Base-by-base conservation (phyloP, 2,797 vertebrate genomes). In the Tokudaia muenninki region DNA sequence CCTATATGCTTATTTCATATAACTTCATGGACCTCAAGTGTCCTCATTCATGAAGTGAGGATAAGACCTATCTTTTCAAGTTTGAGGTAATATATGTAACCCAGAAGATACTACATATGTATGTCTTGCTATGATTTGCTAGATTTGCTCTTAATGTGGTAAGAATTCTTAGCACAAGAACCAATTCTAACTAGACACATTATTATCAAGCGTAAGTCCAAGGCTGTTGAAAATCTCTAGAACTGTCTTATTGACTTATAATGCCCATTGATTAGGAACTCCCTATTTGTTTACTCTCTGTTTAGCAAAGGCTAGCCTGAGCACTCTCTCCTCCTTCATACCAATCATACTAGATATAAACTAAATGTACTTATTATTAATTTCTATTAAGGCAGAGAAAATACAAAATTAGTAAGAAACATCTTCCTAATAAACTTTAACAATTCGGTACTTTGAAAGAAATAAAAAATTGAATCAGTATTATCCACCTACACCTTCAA, bases 401-500 rank as follows among this genome's bases (percentile, higher is more conserved):
- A 86, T 50, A 29, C 29, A 96, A 94, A 91, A 90, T n/a, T 14
- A 94, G 78, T 92, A 95, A 0, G 13, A 96, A 67, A 87, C 50
- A 83, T 41, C 4, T 86, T 89, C n/a, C 81, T 95, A 41, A 90
- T 95, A 95, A 96, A 83, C 22, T 29, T 84, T 79, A 17, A 2
- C 50, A 96, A 0, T 80, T 13, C 22, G 9, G 29, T 80, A 34
- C 78, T 87, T 94, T 90, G 14, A 93, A 98, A 93, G 57, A 92
- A 87, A 90, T 92, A 78, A 26, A 97, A 34, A 17, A 84, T 31
- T 75, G 95, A 96, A 41, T 87, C 5, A 95, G 81, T 4, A 93
- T 29, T 77, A 77, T 14, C 2, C 1, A 41, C 7, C n/a, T 11
- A 3, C 2, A 16, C 5, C 37, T 26, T 13, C 1, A 8, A 86